Evolutionary conservation across 2,797 vertebrate species (phyloP).

Genomic region (Galaxias olidus): DNA sequence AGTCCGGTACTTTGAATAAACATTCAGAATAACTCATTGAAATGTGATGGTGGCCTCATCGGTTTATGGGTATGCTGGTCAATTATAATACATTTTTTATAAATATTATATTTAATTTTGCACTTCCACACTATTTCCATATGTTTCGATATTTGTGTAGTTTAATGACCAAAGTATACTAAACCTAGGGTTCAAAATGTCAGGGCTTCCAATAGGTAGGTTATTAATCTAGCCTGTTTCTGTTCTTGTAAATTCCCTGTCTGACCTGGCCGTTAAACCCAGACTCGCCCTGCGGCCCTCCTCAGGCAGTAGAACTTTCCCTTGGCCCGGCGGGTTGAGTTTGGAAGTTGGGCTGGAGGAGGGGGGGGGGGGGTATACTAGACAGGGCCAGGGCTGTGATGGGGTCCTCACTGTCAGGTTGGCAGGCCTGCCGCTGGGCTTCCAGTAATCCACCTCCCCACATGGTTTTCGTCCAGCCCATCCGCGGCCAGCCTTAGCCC

Average conservation of each 20-base stretch:
- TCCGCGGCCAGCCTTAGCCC: slow-evolving; percentile 60
- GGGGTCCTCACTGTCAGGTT: slow-evolving; percentile 57
- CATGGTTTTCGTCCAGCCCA: slow-evolving; percentile 64
- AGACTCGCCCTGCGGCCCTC: slow-evolving; percentile 52
- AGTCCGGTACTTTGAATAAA: too few species aligned
- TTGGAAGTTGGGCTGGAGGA: not conserved
- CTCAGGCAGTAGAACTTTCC: slow-evolving; percentile 49
- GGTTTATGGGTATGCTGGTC: too few species aligned
- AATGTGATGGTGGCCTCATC: too few species aligned
- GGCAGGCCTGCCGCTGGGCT: slow-evolving; percentile 63
- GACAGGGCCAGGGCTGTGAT: slow-evolving; percentile 42
- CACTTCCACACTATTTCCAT: too few species aligned
- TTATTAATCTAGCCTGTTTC: slow-evolving; percentile 29
- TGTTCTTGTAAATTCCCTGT: slow-evolving; percentile 33
- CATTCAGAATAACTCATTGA: too few species aligned
- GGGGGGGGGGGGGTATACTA: slow-evolving; percentile 6
- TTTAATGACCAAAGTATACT: too few species aligned
- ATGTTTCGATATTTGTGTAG: too few species aligned
- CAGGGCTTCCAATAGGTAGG: too few species aligned
- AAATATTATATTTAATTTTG: too few species aligned
- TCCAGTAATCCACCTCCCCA: slow-evolving; percentile 75
- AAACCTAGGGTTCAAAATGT: too few species aligned
- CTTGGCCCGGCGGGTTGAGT: slow-evolving; percentile 9
- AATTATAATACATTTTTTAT: too few species aligned
- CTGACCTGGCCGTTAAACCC: slow-evolving; percentile 53